phyloP scores from a whole-genome alignment of 2,888 invertebrate genomes.

The Campoplex nolae region DNA sequence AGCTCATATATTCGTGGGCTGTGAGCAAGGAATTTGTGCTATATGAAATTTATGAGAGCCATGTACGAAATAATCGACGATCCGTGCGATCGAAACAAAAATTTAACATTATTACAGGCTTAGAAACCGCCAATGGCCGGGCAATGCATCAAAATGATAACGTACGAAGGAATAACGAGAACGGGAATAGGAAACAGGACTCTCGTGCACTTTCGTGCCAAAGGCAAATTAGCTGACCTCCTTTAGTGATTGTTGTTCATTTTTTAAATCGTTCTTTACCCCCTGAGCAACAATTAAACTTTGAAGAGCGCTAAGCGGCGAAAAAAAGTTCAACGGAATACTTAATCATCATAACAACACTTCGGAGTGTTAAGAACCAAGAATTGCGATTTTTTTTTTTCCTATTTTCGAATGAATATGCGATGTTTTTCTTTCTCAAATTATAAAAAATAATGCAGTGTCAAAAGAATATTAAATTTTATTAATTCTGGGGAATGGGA shows the following conservation, averaged over 20 bases:
- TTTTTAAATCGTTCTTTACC: background rate
- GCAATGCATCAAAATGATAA: conserved; percentile 35
- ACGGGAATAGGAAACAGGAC: conserved; percentile 24
- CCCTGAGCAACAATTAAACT: conserved; percentile 12
- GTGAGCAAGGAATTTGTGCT: conserved; percentile 45
- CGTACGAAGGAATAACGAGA: conserved; percentile 19
- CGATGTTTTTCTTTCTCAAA: background rate
- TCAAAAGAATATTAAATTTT: background rate
- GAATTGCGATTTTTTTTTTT: background rate
- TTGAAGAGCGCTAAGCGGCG: background rate
- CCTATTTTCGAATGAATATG: background rate
- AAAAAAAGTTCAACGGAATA: background rate
- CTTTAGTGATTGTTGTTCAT: conserved; percentile 1
- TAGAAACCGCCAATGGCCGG: conserved; percentile 22
- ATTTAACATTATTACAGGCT: conserved; percentile 38
- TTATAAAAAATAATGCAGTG: background rate
- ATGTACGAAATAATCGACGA: conserved; percentile 64
- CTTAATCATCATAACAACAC: background rate
- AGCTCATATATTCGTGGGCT: conserved; percentile 40
- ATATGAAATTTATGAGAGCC: conserved; percentile 29
- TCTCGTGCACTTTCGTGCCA: conserved; percentile 26
- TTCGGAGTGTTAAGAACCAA: background rate
- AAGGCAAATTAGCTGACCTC: conserved; percentile 24
- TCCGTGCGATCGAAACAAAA: conserved; percentile 55
- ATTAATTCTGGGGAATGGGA: background rate